phyloP scores from a whole-genome alignment of 1,140 invertebrate genomes.

The Lucilia sericata region DNA sequence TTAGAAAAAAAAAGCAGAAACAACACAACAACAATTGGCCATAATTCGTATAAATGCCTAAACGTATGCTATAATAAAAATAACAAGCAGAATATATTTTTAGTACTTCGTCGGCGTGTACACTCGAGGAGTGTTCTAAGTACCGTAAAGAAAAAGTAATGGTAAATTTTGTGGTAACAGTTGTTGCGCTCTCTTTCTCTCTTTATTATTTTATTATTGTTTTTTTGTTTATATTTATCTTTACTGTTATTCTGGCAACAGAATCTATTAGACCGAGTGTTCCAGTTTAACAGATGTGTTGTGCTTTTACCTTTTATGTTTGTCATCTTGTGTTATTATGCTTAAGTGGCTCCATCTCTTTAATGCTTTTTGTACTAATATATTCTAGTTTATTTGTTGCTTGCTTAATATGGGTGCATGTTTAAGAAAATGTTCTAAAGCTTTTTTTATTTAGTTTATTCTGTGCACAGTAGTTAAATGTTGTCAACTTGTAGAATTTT shows the following conservation, averaged over 20 bases:
- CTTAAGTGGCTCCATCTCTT: slow-evolving; percentile 56
- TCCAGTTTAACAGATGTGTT: neutral
- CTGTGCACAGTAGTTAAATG: slow-evolving; percentile 5
- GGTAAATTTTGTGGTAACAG: neutral
- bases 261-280: neutral
- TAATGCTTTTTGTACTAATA: slow-evolving; percentile 52
- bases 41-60: slow-evolving; percentile 7
- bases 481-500: neutral
- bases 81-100: neutral
- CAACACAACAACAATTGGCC: slow-evolving; percentile 20
- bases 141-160: neutral
- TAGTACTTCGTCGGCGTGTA: neutral
- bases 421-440: slow-evolving; percentile 30
- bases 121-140: no score
- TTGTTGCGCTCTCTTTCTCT: neutral
- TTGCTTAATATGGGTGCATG: slow-evolving; percentile 70
- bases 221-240: neutral
- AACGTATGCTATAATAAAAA: neutral
- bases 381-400: slow-evolving; percentile 69
- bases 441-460: slow-evolving; percentile 18
- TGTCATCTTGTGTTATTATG: slow-evolving; percentile 37
- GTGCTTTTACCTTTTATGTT: neutral
- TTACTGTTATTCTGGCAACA: neutral
- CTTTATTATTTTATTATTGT: neutral
- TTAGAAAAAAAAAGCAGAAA: neutral